These are phyloP conservation scores for Gobius niger DNA, from an alignment of 2,113 vertebrate species.

Conservation along the genomic window DNA sequence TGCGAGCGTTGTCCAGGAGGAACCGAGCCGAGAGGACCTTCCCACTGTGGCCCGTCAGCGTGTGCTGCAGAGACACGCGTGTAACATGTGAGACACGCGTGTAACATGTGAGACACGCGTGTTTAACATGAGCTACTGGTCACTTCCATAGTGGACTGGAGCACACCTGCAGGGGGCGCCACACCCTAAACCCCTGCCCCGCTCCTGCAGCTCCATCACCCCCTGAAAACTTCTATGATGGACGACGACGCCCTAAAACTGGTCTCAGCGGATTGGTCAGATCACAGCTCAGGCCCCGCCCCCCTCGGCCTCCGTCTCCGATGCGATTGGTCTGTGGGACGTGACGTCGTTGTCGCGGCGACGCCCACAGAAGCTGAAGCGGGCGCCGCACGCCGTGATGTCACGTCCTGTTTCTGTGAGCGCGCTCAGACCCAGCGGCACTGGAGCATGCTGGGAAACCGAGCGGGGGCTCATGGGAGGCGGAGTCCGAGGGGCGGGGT, in stretches of 20 bases:
- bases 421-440: conserved; percentile 48
- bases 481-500: conserved; percentile 30
- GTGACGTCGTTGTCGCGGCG: conserved; percentile 10
- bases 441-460: conserved; percentile 64
- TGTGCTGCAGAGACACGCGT: conserved; percentile 80
- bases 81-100: too few species aligned
- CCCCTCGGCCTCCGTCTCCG: conserved; percentile 34
- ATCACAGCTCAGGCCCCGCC: conserved; percentile 39
- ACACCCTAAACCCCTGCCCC: too few species aligned
- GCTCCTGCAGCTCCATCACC: too few species aligned
- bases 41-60: conserved; percentile 94
- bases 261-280: not conserved
- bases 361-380: conserved; percentile 29
- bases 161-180: too few species aligned
- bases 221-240: too few species aligned
- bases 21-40: conserved; percentile 96
- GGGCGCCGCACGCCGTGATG: conserved; percentile 34
- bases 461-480: conserved; percentile 54
- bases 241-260: too few species aligned
- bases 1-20: conserved; percentile 91
- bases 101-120: too few species aligned
- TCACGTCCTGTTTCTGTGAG: conserved; percentile 61
- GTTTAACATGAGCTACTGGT: too few species aligned
- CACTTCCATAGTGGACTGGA: too few species aligned
- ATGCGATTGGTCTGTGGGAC: conserved; percentile 57